A percentile compares a stretch with the other conserved stretches of the same genome.
Evolutionary conservation across 2,888 invertebrate genomes (phyloP).

Genomic region (Cremastobaeus sp.): DNA sequence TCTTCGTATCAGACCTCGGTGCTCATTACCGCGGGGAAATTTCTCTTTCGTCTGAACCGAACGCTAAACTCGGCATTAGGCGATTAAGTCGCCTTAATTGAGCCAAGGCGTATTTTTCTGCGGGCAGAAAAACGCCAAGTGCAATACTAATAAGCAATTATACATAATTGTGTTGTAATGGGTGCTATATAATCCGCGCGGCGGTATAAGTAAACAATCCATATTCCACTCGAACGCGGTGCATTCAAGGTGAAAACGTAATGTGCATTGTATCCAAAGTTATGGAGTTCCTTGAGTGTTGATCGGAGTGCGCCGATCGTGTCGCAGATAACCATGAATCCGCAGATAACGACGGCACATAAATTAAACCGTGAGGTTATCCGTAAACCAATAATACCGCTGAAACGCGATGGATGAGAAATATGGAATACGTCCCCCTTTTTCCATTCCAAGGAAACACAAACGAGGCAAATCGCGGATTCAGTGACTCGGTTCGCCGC

Average conservation of each 20-base stretch:
- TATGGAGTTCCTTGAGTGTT: constrained; percentile 61
- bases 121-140: constrained; percentile 50
- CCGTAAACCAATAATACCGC: constrained; percentile 53
- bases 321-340: constrained; percentile 58
- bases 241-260: constrained; percentile 60
- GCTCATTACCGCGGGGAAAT: constrained; percentile 14
- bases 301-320: constrained; percentile 45
- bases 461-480: constrained; percentile 41
- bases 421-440: constrained; percentile 1
- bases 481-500: constrained; percentile 44
- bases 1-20: constrained; percentile 4
- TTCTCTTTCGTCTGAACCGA: constrained; percentile 41
- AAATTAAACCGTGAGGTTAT: constrained; percentile 56
- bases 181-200: constrained; percentile 53
- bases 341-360: constrained; percentile 54
- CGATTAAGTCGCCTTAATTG: constrained; percentile 35
- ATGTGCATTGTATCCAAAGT: constrained; percentile 58
- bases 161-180: constrained; percentile 59
- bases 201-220: constrained; percentile 54
- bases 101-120: constrained; percentile 34
- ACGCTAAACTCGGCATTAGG: constrained; percentile 23
- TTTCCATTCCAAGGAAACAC: constrained; percentile 22
- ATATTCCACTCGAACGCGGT: constrained; percentile 51
- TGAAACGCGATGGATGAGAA: constrained; percentile 48
- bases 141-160: constrained; percentile 58